Evolutionary conservation across 2,113 vertebrate species (phyloP).

Genomic region (Tringa solitaria): DNA sequence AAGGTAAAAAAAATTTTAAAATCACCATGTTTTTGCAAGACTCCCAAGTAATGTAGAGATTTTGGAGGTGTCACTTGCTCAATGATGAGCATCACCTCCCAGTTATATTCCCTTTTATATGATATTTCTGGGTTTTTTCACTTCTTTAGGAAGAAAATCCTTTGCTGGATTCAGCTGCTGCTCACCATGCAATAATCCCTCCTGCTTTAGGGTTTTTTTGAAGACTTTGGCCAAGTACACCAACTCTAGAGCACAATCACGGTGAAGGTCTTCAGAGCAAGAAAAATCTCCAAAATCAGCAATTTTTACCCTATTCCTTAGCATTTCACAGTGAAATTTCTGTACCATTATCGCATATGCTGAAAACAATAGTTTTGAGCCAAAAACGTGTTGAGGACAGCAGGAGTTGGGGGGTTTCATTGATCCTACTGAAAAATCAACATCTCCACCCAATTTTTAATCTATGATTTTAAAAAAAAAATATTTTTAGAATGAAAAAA

Average conservation of each 20-base stretch:
- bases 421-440: not conserved
- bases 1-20: not conserved
- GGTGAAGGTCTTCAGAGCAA: not conserved
- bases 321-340: not conserved
- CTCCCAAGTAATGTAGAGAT: accelerated
- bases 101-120: no score
- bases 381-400: not conserved
- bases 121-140: not conserved
- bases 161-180: not conserved
- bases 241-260: not conserved
- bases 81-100: accelerated
- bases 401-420: accelerated
- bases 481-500: not conserved
- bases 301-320: not conserved
- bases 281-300: not conserved
- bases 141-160: not conserved
- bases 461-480: not conserved
- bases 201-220: not conserved
- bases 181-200: not conserved
- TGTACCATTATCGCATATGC: accelerated
- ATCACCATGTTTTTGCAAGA: not conserved
- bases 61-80: not conserved
- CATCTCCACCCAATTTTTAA: not conserved
- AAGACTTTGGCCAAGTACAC: not conserved
- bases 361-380: not conserved